Percentiles rank a stretch among this genome's conserved stretches.
phyloP scores from a whole-genome alignment of 2,888 invertebrate species.

The Drosophila aldrichi region DNA sequence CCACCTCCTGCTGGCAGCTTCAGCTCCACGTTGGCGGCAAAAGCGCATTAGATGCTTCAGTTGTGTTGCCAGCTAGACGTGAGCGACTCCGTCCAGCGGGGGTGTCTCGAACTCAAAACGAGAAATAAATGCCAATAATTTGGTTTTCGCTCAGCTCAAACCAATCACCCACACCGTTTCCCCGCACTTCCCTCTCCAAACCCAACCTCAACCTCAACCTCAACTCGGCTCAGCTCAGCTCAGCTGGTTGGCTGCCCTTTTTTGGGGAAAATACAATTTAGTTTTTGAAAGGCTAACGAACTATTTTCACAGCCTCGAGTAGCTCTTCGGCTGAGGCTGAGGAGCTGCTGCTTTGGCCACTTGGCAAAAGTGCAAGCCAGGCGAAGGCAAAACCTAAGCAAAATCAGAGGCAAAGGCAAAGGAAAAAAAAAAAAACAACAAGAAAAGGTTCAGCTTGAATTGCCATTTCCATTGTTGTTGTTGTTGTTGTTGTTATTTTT shows the following conservation, averaged over 20 bases:
- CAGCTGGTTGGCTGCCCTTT: constrained; percentile 65
- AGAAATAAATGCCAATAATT: constrained; percentile 81
- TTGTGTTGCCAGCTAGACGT: constrained; percentile 36
- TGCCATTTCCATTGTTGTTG: constrained; percentile 16
- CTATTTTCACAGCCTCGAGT: constrained; percentile 74
- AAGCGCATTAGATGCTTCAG: constrained; percentile 78
- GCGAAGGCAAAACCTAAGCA: constrained; percentile 59
- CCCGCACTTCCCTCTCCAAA: no score
- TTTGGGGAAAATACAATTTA: constrained; percentile 75
- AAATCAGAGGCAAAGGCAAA: constrained; percentile 65
- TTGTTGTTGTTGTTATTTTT: constrained; percentile 53
- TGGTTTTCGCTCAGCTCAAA: constrained; percentile 69
- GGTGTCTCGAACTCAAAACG: constrained; percentile 71
- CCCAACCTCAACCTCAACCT: no score
- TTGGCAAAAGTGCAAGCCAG: constrained; percentile 73
- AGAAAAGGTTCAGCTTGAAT: constrained; percentile 49
- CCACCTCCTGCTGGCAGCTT: background rate
- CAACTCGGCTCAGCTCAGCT: background rate
- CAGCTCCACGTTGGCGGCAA: constrained; percentile 23
- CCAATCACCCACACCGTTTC: constrained; percentile 71
- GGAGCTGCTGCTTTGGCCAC: constrained; percentile 42
- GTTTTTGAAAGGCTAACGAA: constrained; percentile 78
- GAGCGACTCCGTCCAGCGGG: background rate
- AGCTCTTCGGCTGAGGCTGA: constrained; percentile 20
- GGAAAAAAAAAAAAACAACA: constrained; percentile 42